A percentile compares a stretch with the other conserved stretches of the same genome.
Conservation (phyloP, 2,113 vertebrate genomes). For the Corapipo altera region DNA sequence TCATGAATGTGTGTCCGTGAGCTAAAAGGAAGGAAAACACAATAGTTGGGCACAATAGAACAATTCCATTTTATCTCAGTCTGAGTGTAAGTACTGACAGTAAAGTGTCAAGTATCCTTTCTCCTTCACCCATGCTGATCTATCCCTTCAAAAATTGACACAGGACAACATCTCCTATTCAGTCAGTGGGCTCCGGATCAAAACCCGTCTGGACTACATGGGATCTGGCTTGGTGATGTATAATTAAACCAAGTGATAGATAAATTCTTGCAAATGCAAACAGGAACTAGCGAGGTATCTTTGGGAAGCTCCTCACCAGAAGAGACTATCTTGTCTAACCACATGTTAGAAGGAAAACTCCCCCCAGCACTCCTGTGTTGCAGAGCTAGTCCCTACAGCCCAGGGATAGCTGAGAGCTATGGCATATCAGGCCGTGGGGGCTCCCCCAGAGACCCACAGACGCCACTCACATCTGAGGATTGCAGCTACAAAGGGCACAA, state of each 20-base stretch:
- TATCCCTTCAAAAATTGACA: neutral
- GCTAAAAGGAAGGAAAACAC: neutral
- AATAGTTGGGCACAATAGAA: neutral
- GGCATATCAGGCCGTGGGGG: neutral
- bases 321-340: neutral
- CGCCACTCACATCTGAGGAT: neutral
- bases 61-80: neutral
- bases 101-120: neutral
- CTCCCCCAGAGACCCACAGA: neutral
- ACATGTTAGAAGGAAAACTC: neutral
- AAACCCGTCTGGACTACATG: neutral
- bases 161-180: neutral
- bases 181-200: neutral
- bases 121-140: neutral
- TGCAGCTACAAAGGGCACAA: neutral
- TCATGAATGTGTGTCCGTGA: neutral
- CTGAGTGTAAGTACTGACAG: neutral
- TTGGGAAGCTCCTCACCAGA: neutral
- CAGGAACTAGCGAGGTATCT: neutral
- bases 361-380: neutral
- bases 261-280: constrained; percentile 7
- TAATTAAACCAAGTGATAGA: neutral
- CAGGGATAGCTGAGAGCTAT: neutral
- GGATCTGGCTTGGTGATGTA: neutral
- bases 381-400: neutral